Percentiles rank a stretch among this genome's conserved stretches.
Conservation (phyloP, 2,113 vertebrate species). For the Platichthys flesus region DNA sequence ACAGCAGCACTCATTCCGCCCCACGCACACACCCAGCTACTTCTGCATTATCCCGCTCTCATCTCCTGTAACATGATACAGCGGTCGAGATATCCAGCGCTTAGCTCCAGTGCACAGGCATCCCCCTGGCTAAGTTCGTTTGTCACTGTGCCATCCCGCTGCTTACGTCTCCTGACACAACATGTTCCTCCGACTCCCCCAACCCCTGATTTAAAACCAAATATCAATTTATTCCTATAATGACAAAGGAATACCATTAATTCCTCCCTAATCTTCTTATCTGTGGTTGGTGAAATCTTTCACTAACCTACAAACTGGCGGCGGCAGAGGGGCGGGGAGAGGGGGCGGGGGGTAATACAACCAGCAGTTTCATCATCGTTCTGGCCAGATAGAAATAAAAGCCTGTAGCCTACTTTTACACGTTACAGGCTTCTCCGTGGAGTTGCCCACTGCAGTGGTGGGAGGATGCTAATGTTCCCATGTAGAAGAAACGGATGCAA, state of each 20-base stretch:
- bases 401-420: slow-evolving; percentile 67
- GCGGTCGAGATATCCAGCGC: slow-evolving; percentile 47
- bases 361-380: slow-evolving; percentile 73
- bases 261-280: slow-evolving; percentile 87
- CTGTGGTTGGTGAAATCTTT: slow-evolving; percentile 83
- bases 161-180: slow-evolving; percentile 63
- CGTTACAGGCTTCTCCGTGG: slow-evolving; percentile 43
- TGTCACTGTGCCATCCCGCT: slow-evolving; percentile 63
- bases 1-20: slow-evolving; percentile 56
- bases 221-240: slow-evolving; percentile 86
- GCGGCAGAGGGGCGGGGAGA: slow-evolving; percentile 60
- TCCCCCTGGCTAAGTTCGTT: slow-evolving; percentile 44
- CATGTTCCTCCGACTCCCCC: slow-evolving; percentile 63
- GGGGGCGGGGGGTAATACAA: slow-evolving; percentile 60
- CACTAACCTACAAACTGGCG: slow-evolving; percentile 84
- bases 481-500: slow-evolving; percentile 41
- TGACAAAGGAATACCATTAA: slow-evolving; percentile 87
- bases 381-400: slow-evolving; percentile 67
- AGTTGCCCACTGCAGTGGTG: slow-evolving; percentile 19
- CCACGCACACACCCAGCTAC: slow-evolving; percentile 15
- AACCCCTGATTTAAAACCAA: slow-evolving; percentile 79
- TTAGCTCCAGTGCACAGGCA: slow-evolving; percentile 51
- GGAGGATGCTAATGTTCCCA: slow-evolving; percentile 40
- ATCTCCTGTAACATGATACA: slow-evolving; percentile 54
- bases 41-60: slow-evolving; percentile 47